Evolutionary conservation across 2,797 vertebrate genomes (phyloP), one percentile per base, ranked within the genome.

Genomic region (Catharus ustulatus): DNA sequence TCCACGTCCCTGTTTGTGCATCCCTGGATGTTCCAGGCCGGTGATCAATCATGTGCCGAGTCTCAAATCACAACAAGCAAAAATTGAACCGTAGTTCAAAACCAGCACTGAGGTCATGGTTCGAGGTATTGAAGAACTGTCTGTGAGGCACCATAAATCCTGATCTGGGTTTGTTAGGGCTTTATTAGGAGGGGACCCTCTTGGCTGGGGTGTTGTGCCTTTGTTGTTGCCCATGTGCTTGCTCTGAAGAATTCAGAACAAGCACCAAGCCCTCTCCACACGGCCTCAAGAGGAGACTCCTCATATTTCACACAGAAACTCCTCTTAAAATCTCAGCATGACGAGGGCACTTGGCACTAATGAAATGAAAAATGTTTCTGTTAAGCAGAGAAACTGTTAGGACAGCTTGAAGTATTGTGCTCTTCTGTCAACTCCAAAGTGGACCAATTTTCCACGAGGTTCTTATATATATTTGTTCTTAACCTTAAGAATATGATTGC

Each of bases 81-180:
- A 88, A 96, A 96, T 64, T 91, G 91, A 94, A 84, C 90, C 30
- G 32, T 71, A 79, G 91, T 40, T 96, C 96, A 96, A 71, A 82
- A 66, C 66, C 86, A 78, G 13, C 90, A 30, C 49, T 4, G 88
- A 74, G 92, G 88, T 82, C 88, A 64, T 15, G 71, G 67, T 89
- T 94, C 0, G 0, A 59, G 69, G 26, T 88, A 77, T 76, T 69
- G 91, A 77, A 93, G 84, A 92, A 69, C 55, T 1, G 49, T 72
- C 91, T 74, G 42, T 18, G 15, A 30, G 55, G 61, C 2, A 8
- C 71, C 48, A 83, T 84, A 90, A 94, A 89, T 90, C 84, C 88
- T 57, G 27, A 40, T 63, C 62, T 4, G 14, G 49, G 43, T 40
- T 73, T 79, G 34, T 72, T 86, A 77, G 8, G 12, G 73, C 73